Base-by-base conservation (phyloP, 1,140 invertebrate species). In the Leucophenga varia region DNA sequence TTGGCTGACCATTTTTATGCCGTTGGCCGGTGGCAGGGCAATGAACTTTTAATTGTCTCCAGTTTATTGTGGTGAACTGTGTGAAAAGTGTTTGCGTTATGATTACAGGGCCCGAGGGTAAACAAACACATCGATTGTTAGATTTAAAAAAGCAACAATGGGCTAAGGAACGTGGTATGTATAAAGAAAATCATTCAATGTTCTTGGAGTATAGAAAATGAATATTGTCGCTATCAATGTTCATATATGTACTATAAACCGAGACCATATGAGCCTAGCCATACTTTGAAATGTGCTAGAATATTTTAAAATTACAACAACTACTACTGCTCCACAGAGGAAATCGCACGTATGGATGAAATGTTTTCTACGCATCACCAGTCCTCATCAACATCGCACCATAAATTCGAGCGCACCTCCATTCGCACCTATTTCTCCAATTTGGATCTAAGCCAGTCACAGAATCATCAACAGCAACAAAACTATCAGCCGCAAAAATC, bases 111-210 rank as follows among this genome's bases (percentile, higher is more conserved):
- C 61, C 69, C 35, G 69, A 72, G 52, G 63, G 63, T 16, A 56
- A 65, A 37, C 69, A 70, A 53, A 70, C 65, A 38, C 70, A 73
- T 46, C 52, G 83, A 20, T 71, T 86, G 49, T 60, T 86, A 52
- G 84, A 87, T 69, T 78, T 84, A 54, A 87, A 87, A 55, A 83
- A 80, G 61, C 72, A 82, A 40, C 85, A 87, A 77, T 87, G 85
- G 85, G 84, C 84, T 40, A 81, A 77, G 61, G 85, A 87, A 76
- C 78, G 78, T 77, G 85, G 85, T 86, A 74, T 50, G 59, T 43
- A 17, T n/a, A 16, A 31, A 5, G 16, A n/a, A 9, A 5, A 2
- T n/a, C n/a, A n/a, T n/a, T n/a, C n/a, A n/a, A n/a, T n/a, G n/a
- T n/a, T n/a, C n/a, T n/a, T n/a, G n/a, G n/a, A n/a, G n/a, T n/a